Conservation (phyloP, 2,888 invertebrate genomes). For the Agrilus mali region DNA sequence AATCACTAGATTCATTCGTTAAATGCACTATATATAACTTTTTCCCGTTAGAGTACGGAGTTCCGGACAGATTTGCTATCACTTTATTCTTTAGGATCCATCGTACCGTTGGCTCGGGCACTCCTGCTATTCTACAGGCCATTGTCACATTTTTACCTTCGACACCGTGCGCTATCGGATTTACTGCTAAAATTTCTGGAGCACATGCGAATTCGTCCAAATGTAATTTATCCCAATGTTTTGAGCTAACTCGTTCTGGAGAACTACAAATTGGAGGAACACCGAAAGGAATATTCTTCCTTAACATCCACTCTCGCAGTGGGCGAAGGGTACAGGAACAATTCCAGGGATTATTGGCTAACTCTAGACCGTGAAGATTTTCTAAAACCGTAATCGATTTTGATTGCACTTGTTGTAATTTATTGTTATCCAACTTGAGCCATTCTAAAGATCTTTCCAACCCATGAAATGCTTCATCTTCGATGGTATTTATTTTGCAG, state of each 20-base stretch:
- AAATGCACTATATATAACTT: constrained; percentile 55
- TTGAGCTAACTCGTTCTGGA: constrained; percentile 49
- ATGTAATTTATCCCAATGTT: constrained; percentile 63
- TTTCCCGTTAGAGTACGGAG: constrained; percentile 36
- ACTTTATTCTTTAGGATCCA: constrained; percentile 61
- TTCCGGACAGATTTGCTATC: constrained; percentile 48
- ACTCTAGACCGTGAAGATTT: constrained; percentile 59
- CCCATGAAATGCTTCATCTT: constrained; percentile 58
- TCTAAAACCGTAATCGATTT: constrained; percentile 54
- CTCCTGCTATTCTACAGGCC: constrained; percentile 55
- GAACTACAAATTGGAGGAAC: constrained; percentile 56
- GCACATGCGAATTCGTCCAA: constrained; percentile 70
- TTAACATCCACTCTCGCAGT: constrained; percentile 66
- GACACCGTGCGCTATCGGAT: constrained; percentile 47
- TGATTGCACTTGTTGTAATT: constrained; percentile 51
- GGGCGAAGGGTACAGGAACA: constrained; percentile 66
- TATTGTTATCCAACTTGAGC: constrained; percentile 66
- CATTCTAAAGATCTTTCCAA: constrained; percentile 61
- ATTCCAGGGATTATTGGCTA: constrained; percentile 74
- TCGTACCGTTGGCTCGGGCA: constrained; percentile 58
- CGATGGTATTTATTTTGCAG: constrained; percentile 57
- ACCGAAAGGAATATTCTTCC: constrained; percentile 61
- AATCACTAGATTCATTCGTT: constrained; percentile 54
- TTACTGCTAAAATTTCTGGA: constrained; percentile 52
- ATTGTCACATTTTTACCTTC: constrained; percentile 65